phyloP scores from a whole-genome alignment of 2,113 vertebrate genomes.

The Lepus timidus region DNA sequence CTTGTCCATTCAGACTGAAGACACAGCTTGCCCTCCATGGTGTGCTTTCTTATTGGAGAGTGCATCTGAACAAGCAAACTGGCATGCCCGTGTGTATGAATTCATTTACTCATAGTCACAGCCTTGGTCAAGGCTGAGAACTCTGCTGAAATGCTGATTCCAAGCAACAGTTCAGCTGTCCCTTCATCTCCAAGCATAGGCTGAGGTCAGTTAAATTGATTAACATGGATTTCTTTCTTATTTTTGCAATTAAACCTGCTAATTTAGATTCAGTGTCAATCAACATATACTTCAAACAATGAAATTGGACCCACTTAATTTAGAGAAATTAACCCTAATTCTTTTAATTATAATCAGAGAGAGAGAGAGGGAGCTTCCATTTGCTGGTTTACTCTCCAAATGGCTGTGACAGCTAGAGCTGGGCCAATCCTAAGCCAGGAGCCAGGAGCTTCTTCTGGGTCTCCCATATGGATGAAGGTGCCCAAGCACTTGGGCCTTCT shows the following conservation, averaged over 20 bases:
- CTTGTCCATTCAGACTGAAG: neutral
- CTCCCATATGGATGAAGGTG: no score
- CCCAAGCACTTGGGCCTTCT: no score
- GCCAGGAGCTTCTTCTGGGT: no score
- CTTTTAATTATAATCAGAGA: neutral
- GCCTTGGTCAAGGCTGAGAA: neutral
- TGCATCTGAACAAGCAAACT: neutral
- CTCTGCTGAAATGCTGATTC: neutral
- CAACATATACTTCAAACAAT: conserved; percentile 57
- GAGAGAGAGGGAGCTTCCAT: no score
- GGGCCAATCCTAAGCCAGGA: no score
- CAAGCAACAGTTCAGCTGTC: neutral
- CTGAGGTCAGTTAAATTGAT: neutral
- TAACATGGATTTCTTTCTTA: neutral
- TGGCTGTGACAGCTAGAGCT: no score
- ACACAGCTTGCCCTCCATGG: neutral
- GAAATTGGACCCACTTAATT: neutral
- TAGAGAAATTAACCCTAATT: conserved; percentile 47
- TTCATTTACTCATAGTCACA: conserved; percentile 1
- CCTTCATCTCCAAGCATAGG: neutral
- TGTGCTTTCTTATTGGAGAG: neutral
- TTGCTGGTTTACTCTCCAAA: no score
- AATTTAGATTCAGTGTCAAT: neutral
- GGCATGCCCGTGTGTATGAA: neutral
- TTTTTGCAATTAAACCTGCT: conserved; percentile 39